Evolutionary conservation across 2,113 vertebrate genomes (phyloP), one percentile per base, ranked within the genome.

Genomic region (Rhegmatorhina hoffmannsi): DNA sequence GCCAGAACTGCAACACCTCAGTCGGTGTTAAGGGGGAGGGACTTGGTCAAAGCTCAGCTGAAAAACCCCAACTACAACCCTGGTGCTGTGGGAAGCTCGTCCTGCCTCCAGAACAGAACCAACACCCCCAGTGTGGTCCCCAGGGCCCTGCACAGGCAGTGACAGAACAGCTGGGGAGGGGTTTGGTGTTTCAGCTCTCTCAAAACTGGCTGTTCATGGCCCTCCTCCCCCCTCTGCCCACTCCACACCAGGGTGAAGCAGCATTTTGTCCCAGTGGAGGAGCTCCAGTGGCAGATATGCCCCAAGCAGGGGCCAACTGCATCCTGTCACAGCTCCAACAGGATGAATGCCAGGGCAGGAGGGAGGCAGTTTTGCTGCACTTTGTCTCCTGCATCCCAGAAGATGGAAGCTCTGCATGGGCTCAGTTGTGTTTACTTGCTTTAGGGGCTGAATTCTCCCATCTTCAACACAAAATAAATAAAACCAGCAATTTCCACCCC

Each of bases 1-100:
- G 69, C 64, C 67, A 26, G 47, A 59, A 16, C 64, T 38, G 79
- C 33, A 49, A 59, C 11, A 1, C 13, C 67, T 83, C 95, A 62
- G 63, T 14, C 4, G 2, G 36, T 0, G 0, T 46, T 47, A 33
- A 63, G 66, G 53, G 47, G 1, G 7, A 70, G 26, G 21, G 46
- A 67, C 1, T 47, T 43, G 63, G 23, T 55, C 43, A 67, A 78
- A 87, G 84, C 73, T 52, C 53, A 92, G 83, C 84, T 44, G 4
- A 69, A 64, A 75, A 87, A 17, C 2, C n/a, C 26, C 67, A 85
- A 50, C 58, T 68, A 84, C 82, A 87, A 20, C 50, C 28, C 59
- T 77, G 1, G 36, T 77, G 72, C 86, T 74, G 76, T n/a, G 1
- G 0, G 80, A 44, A 90, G 44, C 72, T 44, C 4, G 0, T 28